Conservation (phyloP, 1,140 invertebrate genomes). For the Xylocopa sonorina region DNA sequence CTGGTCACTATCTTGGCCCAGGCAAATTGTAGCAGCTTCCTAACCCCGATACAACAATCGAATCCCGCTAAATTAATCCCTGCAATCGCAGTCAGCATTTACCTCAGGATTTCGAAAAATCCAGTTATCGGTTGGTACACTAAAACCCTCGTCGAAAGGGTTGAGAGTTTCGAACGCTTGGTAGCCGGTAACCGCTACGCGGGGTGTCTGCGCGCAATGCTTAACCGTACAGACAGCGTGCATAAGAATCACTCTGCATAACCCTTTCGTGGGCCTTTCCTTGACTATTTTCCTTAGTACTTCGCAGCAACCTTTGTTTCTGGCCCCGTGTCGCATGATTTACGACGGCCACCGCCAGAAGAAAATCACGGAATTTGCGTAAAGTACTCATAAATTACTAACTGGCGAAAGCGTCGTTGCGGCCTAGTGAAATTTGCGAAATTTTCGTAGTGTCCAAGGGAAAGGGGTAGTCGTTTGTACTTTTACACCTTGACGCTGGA, state of each 20-base stretch:
- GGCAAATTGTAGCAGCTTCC: neutral
- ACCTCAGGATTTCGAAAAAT: conserved; percentile 36
- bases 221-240: neutral
- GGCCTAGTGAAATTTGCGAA: conserved; percentile 57
- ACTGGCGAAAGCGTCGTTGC: conserved; percentile 35
- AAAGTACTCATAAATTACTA: conserved; percentile 73
- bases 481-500: neutral
- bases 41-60: conserved; percentile 4
- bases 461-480: neutral
- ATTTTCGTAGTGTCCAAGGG: neutral
- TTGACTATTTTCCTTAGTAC: conserved; percentile 48
- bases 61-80: conserved; percentile 34
- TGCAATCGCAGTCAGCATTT: neutral
- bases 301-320: conserved; percentile 63
- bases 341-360: conserved; percentile 22
- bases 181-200: neutral
- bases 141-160: conserved; percentile 44
- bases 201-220: neutral
- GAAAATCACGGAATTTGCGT: conserved; percentile 66
- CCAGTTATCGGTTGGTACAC: conserved; percentile 59
- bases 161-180: neutral
- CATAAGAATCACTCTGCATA: conserved; percentile 4
- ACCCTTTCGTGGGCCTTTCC: conserved; percentile 32
- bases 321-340: conserved; percentile 51
- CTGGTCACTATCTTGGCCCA: too few relatives aligned